Base-by-base conservation (phyloP, 2,888 invertebrate species). In the Noctua janthe region DNA sequence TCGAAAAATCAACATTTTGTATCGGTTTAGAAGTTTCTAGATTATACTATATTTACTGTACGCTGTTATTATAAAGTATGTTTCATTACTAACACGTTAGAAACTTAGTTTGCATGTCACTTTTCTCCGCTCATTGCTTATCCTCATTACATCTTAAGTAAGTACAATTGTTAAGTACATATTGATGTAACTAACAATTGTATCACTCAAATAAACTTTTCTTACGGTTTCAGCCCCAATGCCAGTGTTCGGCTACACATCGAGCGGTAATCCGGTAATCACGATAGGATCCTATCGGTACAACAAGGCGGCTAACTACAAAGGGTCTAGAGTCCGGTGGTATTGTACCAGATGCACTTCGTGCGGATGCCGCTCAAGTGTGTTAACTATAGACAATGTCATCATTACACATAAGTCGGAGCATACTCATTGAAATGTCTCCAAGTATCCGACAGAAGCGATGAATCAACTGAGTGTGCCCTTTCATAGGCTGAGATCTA, bases 241-340 rank as follows among this genome's bases (percentile, higher is more conserved):
- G 7, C 78, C 82, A 47, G n/a, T 86, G n/a, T 86, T 87, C 69
- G 71, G 83, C 43, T 67, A 49, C 35, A 88, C 89, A 20, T 71
- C 74, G 54, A 62, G 51, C 17, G 91, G 91, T 5, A 88, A 84
- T 43, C 86, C 87, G 23, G 87, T 89, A 17, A 75, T 91, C 11
- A 76, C 77, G 13, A 59, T 87, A 23, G 82, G 84, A 6, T 47
- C 64, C 23, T 71, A 89, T 29, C 85, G 89, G 10, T 91, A 89
- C 23, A 89, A 88, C 59, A 71, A 54, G 10, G 73, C 76, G 5
- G 62, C 23, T 39, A 10, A 35, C 23, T 82, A 71, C 13, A 81
- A 23, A 67, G 85, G 87, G 0, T n/a, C 82, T 7, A 81, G 78
- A 67, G 62, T 67, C 20, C 80, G 87, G 13, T 88, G 88, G 88